phyloP scores from a whole-genome alignment of 2,113 vertebrate species.

The Proterorhinus semilunaris region DNA sequence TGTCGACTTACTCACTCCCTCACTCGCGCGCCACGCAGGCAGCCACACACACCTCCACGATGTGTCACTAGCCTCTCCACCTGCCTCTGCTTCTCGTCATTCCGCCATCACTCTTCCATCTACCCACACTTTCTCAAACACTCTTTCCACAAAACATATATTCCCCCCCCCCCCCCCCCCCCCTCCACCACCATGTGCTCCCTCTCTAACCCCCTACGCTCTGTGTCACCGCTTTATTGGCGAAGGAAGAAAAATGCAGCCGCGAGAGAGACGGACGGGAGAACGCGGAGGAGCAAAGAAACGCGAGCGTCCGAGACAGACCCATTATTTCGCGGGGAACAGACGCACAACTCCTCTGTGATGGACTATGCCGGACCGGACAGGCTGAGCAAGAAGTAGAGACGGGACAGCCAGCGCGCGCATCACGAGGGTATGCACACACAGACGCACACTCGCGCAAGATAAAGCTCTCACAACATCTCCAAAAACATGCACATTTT shows the following conservation, averaged over 20 bases:
- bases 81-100: constrained; percentile 60
- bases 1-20: constrained; percentile 56
- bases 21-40: constrained; percentile 25
- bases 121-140: constrained; percentile 56
- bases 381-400: constrained; percentile 24
- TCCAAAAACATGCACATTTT: constrained; percentile 27
- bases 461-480: constrained; percentile 5
- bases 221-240: constrained; percentile 55
- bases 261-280: constrained; percentile 14
- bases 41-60: constrained; percentile 60
- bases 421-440: constrained; percentile 55
- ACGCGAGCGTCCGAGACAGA: constrained; percentile 3
- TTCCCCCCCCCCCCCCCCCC: neutral
- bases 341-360: constrained; percentile 36
- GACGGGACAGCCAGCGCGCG: constrained; percentile 29
- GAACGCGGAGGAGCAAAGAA: constrained; percentile 36
- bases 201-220: constrained; percentile 32
- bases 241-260: constrained; percentile 51
- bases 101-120: constrained; percentile 44
- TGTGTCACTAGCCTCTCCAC: constrained; percentile 67
- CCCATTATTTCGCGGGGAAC: constrained; percentile 18
- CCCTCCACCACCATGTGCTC: constrained; percentile 13
- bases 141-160: constrained; percentile 14
- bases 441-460: neutral
- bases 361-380: constrained; percentile 62